phyloP scores from a whole-genome alignment of 2,113 vertebrate species.

The Psittacula cyanocephala region DNA sequence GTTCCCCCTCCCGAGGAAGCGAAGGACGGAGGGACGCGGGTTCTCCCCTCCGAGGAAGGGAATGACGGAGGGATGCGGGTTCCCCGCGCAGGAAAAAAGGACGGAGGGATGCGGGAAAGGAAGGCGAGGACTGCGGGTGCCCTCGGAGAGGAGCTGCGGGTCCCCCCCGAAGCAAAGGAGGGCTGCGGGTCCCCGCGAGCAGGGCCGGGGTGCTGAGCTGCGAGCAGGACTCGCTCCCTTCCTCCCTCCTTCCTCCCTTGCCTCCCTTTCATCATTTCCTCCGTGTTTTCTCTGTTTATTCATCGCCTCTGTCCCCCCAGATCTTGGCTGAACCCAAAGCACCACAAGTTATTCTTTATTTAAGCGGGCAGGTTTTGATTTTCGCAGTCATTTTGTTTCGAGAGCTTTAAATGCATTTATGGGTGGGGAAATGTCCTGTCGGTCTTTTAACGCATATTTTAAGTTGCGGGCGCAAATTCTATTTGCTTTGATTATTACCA shows the following conservation, averaged over 20 bases:
- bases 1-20: neutral
- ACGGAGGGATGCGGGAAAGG: neutral
- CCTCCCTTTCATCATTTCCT: slow-evolving; percentile 21
- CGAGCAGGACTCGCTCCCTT: neutral
- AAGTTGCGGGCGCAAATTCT: slow-evolving; percentile 2
- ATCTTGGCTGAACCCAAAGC: slow-evolving; percentile 10
- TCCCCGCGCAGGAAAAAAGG: no score
- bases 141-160: neutral
- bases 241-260: neutral
- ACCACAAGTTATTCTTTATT: slow-evolving; percentile 30
- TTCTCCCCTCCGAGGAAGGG: neutral
- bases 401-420: neutral
- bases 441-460: neutral
- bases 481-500: slow-evolving; percentile 1
- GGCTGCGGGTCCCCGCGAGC: neutral
- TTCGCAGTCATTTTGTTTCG: slow-evolving; percentile 8
- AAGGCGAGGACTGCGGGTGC: neutral
- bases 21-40: neutral
- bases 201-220: slow-evolving; percentile 7
- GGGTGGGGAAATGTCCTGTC: slow-evolving; percentile 12
- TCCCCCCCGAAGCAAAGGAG: neutral
- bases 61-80: neutral
- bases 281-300: neutral
- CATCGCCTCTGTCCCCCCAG: neutral
- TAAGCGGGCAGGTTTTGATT: neutral